These are phyloP conservation scores for Dolichallabes microphthalmus DNA, from an alignment of 2,113 vertebrate genomes.

Conservation along the genomic window DNA sequence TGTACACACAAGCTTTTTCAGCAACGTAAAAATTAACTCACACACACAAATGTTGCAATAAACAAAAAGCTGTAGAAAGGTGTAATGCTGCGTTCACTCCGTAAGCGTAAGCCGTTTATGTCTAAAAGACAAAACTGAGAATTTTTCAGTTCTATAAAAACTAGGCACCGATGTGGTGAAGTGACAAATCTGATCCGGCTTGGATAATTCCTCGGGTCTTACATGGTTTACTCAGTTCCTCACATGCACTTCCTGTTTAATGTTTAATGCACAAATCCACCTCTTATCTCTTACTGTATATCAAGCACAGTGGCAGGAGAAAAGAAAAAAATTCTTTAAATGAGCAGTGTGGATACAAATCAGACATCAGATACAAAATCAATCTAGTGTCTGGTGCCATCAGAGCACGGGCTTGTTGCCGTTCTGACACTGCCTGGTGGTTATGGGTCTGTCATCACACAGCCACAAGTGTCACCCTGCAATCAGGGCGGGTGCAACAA, in stretches of 20 bases:
- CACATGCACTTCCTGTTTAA: neutral
- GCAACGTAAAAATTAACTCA: neutral
- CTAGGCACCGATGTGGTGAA: neutral
- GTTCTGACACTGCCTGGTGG: neutral
- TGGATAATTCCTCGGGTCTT: neutral
- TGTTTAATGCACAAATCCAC: neutral
- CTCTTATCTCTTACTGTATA: neutral
- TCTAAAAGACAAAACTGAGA: neutral
- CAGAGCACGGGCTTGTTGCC: neutral
- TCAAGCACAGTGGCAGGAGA: neutral
- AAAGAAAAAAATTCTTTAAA: neutral
- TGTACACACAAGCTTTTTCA: neutral
- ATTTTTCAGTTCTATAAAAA: neutral
- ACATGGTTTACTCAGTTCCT: neutral
- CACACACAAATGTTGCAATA: neutral
- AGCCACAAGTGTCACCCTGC: conserved; percentile 10
- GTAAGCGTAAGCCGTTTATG: neutral
- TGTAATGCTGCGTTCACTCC: too few relatives aligned
- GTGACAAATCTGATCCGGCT: neutral
- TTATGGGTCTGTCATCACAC: conserved; percentile 9
- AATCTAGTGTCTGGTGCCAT: neutral
- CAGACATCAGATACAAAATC: neutral
- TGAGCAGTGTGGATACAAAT: neutral
- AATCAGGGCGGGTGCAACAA: neutral
- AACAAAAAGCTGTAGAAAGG: neutral